Evolutionary conservation across 1,140 invertebrate species (phyloP), one percentile per base, ranked within the genome.

Genomic region (Penaeus indicus): DNA sequence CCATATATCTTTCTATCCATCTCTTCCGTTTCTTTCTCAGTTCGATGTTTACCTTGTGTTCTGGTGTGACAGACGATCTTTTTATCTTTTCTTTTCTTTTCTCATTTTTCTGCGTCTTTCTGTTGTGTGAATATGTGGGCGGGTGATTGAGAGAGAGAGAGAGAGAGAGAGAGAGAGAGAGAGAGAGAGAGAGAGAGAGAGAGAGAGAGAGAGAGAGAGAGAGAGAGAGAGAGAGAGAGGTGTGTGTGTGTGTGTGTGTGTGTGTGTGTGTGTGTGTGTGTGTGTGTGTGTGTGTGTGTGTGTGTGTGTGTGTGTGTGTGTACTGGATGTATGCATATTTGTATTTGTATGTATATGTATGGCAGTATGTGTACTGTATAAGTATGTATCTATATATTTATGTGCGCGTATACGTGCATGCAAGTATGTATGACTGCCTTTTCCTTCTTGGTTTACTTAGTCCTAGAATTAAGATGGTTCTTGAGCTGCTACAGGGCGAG

Each of bases 391-490:
- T 5, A 11, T 54, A 10, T 54, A 54, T 54, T 11, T 54, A 47
- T 83, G 81, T 83, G 81, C 32, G 62, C 75, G 84, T 75, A 47
- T 69, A 62, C n/a, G 32, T 77, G 84, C 75, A 62, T 61, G 72
- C 77, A 72, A 27, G 22, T 82, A n/a, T 54, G 13, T 21, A 42
- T 80, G 78, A 60, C 8, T 13, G 47, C 47, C 47, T 47, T 54
- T 54, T 54, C 47, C 47, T 54, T 13, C 47, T 54, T 38, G 38
- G 38, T 38, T 38, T 54, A 54, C 47, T 54, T 54, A 54, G 47
- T 7, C 47, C 47, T 54, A 54, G 47, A 54, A 54, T 54, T 10
- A 54, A 54, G 47, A 11, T 13, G 47, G 47, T 54, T 54, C 47
- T 54, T 54, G 47, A 54, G 47, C 47, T 54, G 47, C 47, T 13